phyloP scores from a whole-genome alignment of 2,888 invertebrate species.

The Heliconius aoede region DNA sequence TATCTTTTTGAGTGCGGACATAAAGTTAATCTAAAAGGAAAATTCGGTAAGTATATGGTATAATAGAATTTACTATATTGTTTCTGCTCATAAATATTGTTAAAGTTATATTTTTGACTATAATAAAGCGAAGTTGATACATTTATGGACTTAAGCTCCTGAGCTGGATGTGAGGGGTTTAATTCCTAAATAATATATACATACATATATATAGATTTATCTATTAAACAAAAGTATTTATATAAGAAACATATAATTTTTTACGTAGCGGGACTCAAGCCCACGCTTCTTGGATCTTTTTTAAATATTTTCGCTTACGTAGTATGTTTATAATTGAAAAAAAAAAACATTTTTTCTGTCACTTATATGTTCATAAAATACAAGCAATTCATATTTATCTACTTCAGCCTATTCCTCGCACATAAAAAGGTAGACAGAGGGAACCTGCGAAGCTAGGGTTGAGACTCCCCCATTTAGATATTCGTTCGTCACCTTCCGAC shows the following conservation, averaged over 20 bases:
- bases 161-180: too few species aligned
- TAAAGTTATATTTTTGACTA: too few species aligned
- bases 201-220: neutral
- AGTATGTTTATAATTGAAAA: neutral
- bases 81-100: neutral
- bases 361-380: too few species aligned
- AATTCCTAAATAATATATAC: too few species aligned
- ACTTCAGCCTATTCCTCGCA: neutral
- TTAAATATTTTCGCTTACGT: neutral
- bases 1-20: conserved; percentile 26
- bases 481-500: too few species aligned
- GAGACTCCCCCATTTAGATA: neutral
- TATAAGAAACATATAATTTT: neutral
- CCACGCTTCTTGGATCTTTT: neutral
- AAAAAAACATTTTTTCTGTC: neutral
- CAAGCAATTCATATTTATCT: too few species aligned
- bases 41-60: conserved; percentile 3
- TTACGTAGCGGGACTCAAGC: neutral
- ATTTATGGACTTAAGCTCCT: too few species aligned
- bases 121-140: too few species aligned
- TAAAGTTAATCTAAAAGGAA: conserved; percentile 26
- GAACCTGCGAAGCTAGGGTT: neutral
- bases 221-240: neutral
- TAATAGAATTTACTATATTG: neutral
- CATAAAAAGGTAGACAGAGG: neutral